Evolutionary conservation across 2,797 vertebrate species (phyloP), one percentile per base, ranked within the genome.

Genomic region (Mallotus villosus): DNA sequence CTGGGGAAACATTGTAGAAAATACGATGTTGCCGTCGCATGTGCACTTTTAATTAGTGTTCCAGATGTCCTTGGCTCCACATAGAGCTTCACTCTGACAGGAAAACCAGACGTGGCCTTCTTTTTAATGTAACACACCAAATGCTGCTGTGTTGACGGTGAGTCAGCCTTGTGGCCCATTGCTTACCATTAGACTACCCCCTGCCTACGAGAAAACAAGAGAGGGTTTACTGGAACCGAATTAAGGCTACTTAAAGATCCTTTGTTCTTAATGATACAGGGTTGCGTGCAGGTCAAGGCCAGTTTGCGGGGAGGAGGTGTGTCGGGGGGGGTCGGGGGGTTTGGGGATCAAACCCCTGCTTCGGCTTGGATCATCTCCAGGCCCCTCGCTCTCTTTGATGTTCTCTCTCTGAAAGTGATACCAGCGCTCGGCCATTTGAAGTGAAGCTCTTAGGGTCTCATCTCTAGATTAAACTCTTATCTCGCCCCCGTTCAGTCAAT

Each of bases 1-100:
- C 66, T 68, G 70, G 68, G 70, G 68, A 70, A 51, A 34, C 21
- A 41, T n/a, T 37, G 27, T 29, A 7, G 37, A 24, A 11, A 59
- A 2, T 34, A 49, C 27, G n/a, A 57, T 32, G 27, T 8, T 37
- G 71, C 2, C 37, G 22, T 65, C 41, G 24, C 71, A n/a, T 32
- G 32, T 25, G 37, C 66, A 60, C 22, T 55, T 21, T 25, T 32
- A 29, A 61, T 60, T 71, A 73, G 63, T 27, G 29, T 68, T 79
- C 74, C 81, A 85, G 79, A 81, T 85, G 77, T 76, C 68, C 19
- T 19, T 72, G 70, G 32, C 67, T 64, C 27, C 61, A 27, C 63
- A 21, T 25, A 64, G 32, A 9, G n/a, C 21, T 58, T 60, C 55
- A 27, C 62, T 59, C 59, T 68, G 46, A 74, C 16, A 34, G 72